A percentile compares a stretch with the other conserved stretches of the same genome.
These are phyloP conservation scores for Trissolcus japonicus DNA, from an alignment of 2,888 invertebrate species.

Conservation along the genomic window DNA sequence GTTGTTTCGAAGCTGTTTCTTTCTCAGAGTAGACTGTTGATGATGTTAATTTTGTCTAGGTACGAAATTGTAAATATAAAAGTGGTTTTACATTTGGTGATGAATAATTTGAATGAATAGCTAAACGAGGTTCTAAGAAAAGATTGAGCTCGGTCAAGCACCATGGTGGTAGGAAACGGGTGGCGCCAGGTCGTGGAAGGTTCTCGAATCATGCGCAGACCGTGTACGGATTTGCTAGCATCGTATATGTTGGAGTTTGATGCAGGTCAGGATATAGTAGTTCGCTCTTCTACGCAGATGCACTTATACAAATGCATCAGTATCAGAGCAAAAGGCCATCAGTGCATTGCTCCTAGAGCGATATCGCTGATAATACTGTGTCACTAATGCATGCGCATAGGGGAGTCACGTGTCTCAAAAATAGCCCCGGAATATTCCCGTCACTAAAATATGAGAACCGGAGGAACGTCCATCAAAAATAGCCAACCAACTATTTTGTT, in stretches of 20 bases:
- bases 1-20: no score
- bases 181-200: constrained; percentile 56
- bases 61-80: constrained; percentile 1
- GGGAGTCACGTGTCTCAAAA: constrained; percentile 36
- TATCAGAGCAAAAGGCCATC: constrained; percentile 58
- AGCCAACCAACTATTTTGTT: neutral
- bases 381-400: constrained; percentile 45
- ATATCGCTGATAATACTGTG: constrained; percentile 59
- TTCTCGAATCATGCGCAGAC: constrained; percentile 59
- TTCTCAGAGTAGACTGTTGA: neutral
- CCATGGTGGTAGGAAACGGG: constrained; percentile 48
- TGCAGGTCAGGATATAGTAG: constrained; percentile 60
- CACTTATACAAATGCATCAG: constrained; percentile 55
- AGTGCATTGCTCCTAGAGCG: constrained; percentile 59
- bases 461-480: constrained; percentile 14
- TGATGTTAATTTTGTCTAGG: neutral
- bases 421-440: no score
- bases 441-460: no score
- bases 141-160: constrained; percentile 54
- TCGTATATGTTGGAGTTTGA: constrained; percentile 54
- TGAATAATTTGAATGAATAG: constrained; percentile 35
- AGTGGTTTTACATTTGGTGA: constrained; percentile 26
- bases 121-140: constrained; percentile 43
- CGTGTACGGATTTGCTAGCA: constrained; percentile 51
- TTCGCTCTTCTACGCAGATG: constrained; percentile 60